phyloP scores from a whole-genome alignment of 2,888 invertebrate genomes.

The Meganola albula region DNA sequence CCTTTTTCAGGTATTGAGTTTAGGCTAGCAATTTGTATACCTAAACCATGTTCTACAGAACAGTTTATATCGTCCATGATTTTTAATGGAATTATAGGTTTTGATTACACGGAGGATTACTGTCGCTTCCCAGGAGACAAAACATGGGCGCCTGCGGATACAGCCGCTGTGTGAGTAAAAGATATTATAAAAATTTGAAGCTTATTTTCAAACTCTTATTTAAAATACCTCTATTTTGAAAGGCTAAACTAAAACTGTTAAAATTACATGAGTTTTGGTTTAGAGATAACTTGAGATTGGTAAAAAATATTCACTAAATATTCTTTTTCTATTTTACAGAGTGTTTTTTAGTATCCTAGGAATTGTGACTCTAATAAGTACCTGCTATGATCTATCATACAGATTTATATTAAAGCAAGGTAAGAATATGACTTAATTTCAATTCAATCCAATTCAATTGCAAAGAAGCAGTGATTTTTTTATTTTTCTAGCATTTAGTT shows the following conservation, averaged over 20 bases:
- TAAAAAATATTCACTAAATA: not conserved
- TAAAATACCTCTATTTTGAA: too few species aligned
- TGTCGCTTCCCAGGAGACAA: not conserved
- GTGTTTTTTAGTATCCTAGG: conserved; percentile 24
- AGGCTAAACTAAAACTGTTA: too few species aligned
- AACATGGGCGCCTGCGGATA: not conserved
- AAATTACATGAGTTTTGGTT: too few species aligned
- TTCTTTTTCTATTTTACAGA: conserved; percentile 13
- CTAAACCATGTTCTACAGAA: conserved; percentile 18
- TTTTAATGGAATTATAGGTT: conserved; percentile 7
- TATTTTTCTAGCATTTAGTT: too few species aligned
- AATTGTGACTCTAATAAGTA: conserved; percentile 32
- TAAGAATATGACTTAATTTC: too few species aligned
- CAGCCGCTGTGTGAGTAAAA: too few species aligned
- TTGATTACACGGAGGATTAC: not conserved
- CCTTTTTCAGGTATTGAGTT: too few species aligned
- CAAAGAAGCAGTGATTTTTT: too few species aligned
- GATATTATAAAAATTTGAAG: too few species aligned
- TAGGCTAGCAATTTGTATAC: conserved; percentile 15
- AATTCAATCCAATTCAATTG: too few species aligned
- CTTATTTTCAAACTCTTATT: too few species aligned
- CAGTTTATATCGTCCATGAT: conserved; percentile 17
- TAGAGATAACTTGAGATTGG: too few species aligned
- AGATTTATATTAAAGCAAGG: conserved; percentile 31
- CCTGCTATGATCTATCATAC: conserved; percentile 35